Evolutionary conservation across 2,113 vertebrate species (phyloP), one percentile per base, ranked within the genome.

Genomic region (Elachura formosa): DNA sequence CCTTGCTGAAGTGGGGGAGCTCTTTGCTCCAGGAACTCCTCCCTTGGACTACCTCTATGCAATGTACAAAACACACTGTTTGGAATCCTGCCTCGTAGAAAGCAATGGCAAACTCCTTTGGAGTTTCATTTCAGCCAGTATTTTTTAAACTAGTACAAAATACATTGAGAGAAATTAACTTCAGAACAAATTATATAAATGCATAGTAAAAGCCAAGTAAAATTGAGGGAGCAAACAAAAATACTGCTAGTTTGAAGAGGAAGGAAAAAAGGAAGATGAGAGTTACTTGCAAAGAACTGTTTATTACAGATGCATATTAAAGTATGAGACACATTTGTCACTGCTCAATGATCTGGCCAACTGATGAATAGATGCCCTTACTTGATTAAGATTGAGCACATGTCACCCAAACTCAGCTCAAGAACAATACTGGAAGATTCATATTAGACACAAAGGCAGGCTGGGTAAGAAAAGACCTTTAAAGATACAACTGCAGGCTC

Each of bases 351-450:
- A 84, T 34, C 34, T 6, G 2, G 33, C 16, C 46, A 52, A 38
- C 1, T 83, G 19, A 52, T 55, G 11, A 79, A 61, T 6, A 21
- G 17, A 63, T 64, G 45, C 38, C 17, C 15, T 76, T 48, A 43
- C 16, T 38, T 48, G 15, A 73, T 24, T 34, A 13, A 54, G 38
- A 74, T 1, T 1, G 0, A 83, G 22, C 4, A 5, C 3, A 3
- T 1, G 1, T 17, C 7, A 40, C 67, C 23, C 25, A 85, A 51
- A 61, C 14, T n/a, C 45, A 45, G 19, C 49, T 76, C 22, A 55
- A 68, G 19, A 3, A 3, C 46, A 80, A 14, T 64, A 22, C 55
- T 72, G 45, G 41, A 89, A 51, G 33, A 28, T 13, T 85, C 24
- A 45, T 31, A 72, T 85, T 23, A 62, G 34, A 83, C 82, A 62